Base-by-base conservation (phyloP, 1,140 invertebrate genomes). In the Metopolophium dirhodum region DNA sequence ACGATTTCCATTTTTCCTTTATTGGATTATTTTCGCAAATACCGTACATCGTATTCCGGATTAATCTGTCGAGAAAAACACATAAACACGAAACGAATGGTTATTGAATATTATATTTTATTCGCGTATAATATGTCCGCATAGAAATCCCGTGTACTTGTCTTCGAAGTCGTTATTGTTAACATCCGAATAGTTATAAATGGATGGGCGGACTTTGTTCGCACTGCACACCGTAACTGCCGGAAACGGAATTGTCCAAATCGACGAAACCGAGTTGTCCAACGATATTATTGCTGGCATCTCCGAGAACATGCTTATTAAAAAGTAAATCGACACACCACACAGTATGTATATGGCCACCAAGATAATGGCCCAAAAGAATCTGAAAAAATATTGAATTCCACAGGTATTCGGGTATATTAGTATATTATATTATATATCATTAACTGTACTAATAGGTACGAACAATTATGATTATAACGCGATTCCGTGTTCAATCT, bases 251-350 rank as follows among this genome's bases (percentile, higher is more conserved):
- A 91, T 91, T 30, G 14, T 37, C 61, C 61, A 82, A 9, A 83
- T 49, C 18, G 61, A 82, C 2, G 90, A 91, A 30, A 83, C 90
- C 2, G 61, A n/a, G 18, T 82, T 91, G 30, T 91, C 68, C 8
- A 91, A 82, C n/a, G 90, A 82, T 23, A 82, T 82, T n/a, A 91
- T 91, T 11, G 68, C 61, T 35, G 61, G 68, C 41, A 49, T 91
- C n/a, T 83, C 41, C 7, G 1, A 22, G 6, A 82, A 91, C 18
- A 22, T 26, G 9, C n/a, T 1, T 35, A 91, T 37, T 37, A 51
- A 35, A 20, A 49, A 3, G 11, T 91, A 91, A 37, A 91, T 51
- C 11, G 68, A 11, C 2, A 77, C 7, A 22, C 61, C 61, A 9
- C 61, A 91, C 11, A 91, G 18, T 22, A 41, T 22, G n/a, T 91